phyloP scores from a whole-genome alignment of 2,888 invertebrate genomes.

The Gymnoscelis rufifasciata region DNA sequence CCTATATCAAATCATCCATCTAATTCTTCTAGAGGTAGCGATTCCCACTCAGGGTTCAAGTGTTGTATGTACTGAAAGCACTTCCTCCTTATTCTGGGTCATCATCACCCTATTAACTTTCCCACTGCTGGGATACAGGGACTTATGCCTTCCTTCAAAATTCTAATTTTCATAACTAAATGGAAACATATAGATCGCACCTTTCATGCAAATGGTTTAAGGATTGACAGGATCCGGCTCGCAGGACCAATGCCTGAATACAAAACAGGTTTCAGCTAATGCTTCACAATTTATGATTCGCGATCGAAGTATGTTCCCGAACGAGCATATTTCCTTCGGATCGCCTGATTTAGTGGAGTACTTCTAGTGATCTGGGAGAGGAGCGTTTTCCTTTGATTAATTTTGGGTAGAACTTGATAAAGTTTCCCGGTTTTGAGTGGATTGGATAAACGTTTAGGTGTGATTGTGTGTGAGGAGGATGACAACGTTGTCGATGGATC shows the following conservation, averaged over 20 bases:
- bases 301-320: conserved; percentile 14
- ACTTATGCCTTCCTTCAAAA: too few relatives aligned
- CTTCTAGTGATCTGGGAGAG: conserved; percentile 20
- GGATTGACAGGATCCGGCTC: conserved; percentile 14
- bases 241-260: conserved; percentile 18
- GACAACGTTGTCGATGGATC: too few relatives aligned
- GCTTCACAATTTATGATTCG: conserved; percentile 25
- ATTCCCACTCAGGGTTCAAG: too few relatives aligned
- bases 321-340: conserved; percentile 16
- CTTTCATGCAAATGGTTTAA: conserved; percentile 21
- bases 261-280: conserved; percentile 21
- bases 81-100: too few relatives aligned
- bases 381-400: conserved; percentile 23
- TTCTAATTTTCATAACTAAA: not conserved
- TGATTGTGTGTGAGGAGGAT: too few relatives aligned
- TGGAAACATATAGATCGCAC: conserved; percentile 5
- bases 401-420: conserved; percentile 24
- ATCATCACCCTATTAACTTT: too few relatives aligned
- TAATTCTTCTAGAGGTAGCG: too few relatives aligned
- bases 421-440: conserved; percentile 14
- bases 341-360: conserved; percentile 22
- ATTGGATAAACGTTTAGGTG: conserved; percentile 10
- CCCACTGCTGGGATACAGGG: too few relatives aligned
- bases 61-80: too few relatives aligned
- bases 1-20: too few relatives aligned